These are phyloP conservation scores for Argyrosomus regius DNA, from an alignment of 2,797 vertebrate species.

Conservation along the genomic window DNA sequence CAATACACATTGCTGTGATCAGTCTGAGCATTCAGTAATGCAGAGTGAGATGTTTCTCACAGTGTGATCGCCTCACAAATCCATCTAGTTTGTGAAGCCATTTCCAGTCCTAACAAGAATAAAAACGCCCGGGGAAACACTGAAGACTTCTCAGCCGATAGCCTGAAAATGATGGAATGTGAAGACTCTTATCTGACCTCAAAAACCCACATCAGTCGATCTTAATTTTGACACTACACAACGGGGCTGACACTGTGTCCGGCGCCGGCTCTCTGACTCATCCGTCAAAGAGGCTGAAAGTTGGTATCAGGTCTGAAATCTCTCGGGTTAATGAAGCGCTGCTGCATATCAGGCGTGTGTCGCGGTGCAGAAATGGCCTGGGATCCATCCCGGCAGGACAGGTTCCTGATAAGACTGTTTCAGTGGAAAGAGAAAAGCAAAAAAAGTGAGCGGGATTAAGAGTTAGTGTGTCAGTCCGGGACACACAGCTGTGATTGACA, in stretches of 20 bases:
- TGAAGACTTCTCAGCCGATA: slow-evolving; percentile 19
- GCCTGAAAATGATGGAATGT: slow-evolving; percentile 49
- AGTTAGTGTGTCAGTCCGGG: slow-evolving; percentile 38
- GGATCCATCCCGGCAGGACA: slow-evolving; percentile 32
- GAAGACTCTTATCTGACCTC: slow-evolving; percentile 59
- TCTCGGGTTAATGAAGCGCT: slow-evolving; percentile 45
- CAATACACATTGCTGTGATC: neutral
- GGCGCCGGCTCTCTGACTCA: slow-evolving; percentile 16
- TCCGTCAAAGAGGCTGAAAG: slow-evolving; percentile 34
- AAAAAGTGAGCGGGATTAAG: slow-evolving; percentile 52
- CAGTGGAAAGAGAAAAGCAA: slow-evolving; percentile 36
- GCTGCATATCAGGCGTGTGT: slow-evolving; percentile 36
- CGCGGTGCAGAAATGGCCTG: slow-evolving; percentile 18
- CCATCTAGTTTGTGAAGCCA: slow-evolving; percentile 20
- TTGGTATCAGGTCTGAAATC: slow-evolving; percentile 50
- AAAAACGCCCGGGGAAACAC: slow-evolving; percentile 2
- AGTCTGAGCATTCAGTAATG: neutral
- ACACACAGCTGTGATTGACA: slow-evolving; percentile 51
- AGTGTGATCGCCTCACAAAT: slow-evolving; percentile 10
- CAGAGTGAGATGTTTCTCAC: slow-evolving; percentile 30
- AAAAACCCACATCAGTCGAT: slow-evolving; percentile 58
- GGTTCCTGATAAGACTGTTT: slow-evolving; percentile 50
- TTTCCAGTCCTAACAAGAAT: slow-evolving; percentile 6
- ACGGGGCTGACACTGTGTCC: slow-evolving; percentile 39
- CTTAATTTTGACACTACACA: slow-evolving; percentile 49